phyloP scores from a whole-genome alignment of 2,113 vertebrate species.

The Hydrolagus affinis region DNA sequence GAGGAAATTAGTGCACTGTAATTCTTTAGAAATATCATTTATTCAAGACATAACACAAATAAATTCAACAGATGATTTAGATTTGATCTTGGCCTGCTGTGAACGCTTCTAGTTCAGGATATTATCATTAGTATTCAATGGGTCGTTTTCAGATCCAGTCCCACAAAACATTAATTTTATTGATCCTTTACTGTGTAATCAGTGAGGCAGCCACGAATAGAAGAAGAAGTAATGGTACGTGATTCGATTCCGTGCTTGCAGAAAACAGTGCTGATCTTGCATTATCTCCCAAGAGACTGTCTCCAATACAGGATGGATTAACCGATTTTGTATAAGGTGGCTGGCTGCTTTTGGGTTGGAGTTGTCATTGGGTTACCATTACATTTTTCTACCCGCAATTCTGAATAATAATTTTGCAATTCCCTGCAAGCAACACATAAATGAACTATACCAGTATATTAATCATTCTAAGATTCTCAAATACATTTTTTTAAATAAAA shows the following conservation, averaged over 20 bases:
- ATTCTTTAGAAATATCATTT: not conserved
- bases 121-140: not conserved
- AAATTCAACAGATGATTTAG: not conserved
- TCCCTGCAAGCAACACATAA: too few relatives aligned
- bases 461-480: too few relatives aligned
- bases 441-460: too few relatives aligned
- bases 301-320: conserved; percentile 52
- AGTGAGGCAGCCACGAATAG: conserved; percentile 56
- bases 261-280: conserved; percentile 50
- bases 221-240: conserved; percentile 57
- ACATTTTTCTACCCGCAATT: not conserved
- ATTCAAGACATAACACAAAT: not conserved
- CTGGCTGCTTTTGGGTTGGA: not conserved
- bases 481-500: too few relatives aligned
- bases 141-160: conserved; percentile 68
- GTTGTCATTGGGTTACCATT: not conserved
- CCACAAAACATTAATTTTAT: conserved; percentile 61
- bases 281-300: conserved; percentile 50
- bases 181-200: conserved; percentile 66
- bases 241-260: conserved; percentile 37
- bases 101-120: too few relatives aligned
- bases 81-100: not conserved
- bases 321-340: not conserved
- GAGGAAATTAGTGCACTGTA: not conserved
- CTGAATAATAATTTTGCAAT: not conserved